Evolutionary conservation across 1,140 invertebrate genomes (phyloP).

Genomic region (Dinothrombium tinctorium): DNA sequence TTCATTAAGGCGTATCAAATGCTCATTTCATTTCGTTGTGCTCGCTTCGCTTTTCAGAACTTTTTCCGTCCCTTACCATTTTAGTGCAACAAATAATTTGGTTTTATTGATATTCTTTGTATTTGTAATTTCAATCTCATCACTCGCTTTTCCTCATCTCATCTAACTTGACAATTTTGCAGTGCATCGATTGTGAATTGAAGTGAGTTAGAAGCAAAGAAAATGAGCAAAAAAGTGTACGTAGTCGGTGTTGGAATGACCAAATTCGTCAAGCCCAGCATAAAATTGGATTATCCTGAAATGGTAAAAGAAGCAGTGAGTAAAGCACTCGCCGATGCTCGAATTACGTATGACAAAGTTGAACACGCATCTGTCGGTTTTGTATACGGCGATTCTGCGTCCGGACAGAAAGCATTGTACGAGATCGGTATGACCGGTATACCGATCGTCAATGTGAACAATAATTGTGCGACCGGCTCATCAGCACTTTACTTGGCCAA

Average conservation of each 20-base stretch:
- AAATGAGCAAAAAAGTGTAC: constrained; percentile 38
- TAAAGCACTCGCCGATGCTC: constrained; percentile 65
- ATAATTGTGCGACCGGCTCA: constrained; percentile 90
- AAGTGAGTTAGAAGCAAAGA: too few species aligned
- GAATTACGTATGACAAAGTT: constrained; percentile 48
- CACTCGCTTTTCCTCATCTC: too few species aligned
- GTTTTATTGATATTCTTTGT: too few species aligned
- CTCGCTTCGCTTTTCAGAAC: too few species aligned
- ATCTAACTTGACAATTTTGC: too few species aligned
- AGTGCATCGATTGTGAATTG: too few species aligned
- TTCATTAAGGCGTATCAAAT: too few species aligned
- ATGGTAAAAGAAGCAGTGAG: constrained; percentile 78
- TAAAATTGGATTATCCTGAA: constrained; percentile 78
- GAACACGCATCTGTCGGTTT: constrained; percentile 79
- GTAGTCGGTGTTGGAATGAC: constrained; percentile 95
- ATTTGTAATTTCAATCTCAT: too few species aligned
- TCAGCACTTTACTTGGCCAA: constrained; percentile 71
- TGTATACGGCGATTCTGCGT: constrained; percentile 88
- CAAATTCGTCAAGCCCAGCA: constrained; percentile 72
- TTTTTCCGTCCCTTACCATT: too few species aligned
- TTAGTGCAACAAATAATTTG: too few species aligned
- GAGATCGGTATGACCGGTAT: constrained; percentile 87
- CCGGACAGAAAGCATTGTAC: constrained; percentile 81
- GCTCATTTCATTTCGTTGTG: too few species aligned
- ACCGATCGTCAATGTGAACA: constrained; percentile 95